Evolutionary conservation across 2,888 invertebrate genomes (phyloP).

Genomic region (Ornithoptera priamus): DNA sequence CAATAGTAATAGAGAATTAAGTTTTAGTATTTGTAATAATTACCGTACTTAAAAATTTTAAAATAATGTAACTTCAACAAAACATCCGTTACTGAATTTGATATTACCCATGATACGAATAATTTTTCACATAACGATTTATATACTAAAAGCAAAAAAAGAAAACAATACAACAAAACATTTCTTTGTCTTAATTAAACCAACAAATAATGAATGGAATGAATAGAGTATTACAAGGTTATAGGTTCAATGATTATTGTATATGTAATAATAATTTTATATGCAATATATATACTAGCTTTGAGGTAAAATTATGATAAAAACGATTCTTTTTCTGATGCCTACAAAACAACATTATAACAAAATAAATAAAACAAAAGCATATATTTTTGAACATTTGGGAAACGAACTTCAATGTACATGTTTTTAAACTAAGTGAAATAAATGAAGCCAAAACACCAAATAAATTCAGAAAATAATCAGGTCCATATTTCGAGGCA

Average conservation of each 20-base stretch:
- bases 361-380: slow-evolving; percentile 53
- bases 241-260: not conserved
- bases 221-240: slow-evolving; percentile 25
- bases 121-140: not conserved
- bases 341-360: slow-evolving; percentile 33
- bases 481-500: slow-evolving; percentile 26
- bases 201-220: slow-evolving; percentile 21
- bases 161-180: not conserved
- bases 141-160: not conserved
- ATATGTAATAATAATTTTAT: slow-evolving; percentile 7
- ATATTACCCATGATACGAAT: too few species aligned
- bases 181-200: slow-evolving; percentile 7
- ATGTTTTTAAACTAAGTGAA: slow-evolving; percentile 14
- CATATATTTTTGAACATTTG: slow-evolving; percentile 41
- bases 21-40: too few species aligned
- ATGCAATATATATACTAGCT: slow-evolving; percentile 11
- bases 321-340: slow-evolving; percentile 25
- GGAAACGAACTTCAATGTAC: slow-evolving; percentile 24
- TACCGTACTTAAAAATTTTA: not conserved
- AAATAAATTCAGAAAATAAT: slow-evolving; percentile 19
- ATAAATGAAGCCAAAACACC: slow-evolving; percentile 15
- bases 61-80: not conserved
- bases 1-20: not conserved
- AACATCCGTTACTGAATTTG: not conserved
- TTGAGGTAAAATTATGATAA: slow-evolving; percentile 11